A percentile compares a stretch with the other conserved stretches of the same genome.
phyloP scores from a whole-genome alignment of 2,888 invertebrate species.

The Stictocephala bisonia region DNA sequence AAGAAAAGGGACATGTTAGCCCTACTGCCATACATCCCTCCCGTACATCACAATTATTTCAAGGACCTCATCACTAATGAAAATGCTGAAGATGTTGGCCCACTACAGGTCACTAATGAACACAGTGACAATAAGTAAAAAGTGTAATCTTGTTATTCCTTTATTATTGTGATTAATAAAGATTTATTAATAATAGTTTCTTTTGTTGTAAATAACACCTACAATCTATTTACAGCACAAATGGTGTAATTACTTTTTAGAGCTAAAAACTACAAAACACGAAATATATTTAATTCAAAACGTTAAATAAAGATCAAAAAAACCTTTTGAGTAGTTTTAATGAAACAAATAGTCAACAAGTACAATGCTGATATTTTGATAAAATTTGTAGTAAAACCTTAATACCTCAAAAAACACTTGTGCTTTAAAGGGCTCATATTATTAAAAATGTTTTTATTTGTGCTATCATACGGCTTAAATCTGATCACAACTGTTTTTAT shows the following conservation, averaged over 20 bases:
- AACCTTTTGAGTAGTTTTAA: background rate
- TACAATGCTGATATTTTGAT: too few species aligned
- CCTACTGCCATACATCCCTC: constrained; percentile 30
- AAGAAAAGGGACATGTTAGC: constrained; percentile 33
- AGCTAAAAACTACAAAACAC: background rate
- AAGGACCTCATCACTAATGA: background rate
- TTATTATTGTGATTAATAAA: background rate
- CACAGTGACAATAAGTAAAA: background rate
- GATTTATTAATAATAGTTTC: background rate
- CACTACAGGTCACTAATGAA: background rate
- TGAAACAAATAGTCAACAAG: too few species aligned
- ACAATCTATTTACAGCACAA: background rate
- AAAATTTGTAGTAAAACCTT: too few species aligned
- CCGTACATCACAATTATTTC: constrained; percentile 18
- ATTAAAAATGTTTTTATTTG: too few species aligned
- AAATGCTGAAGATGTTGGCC: constrained; percentile 17
- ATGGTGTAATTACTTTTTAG: constrained; percentile 10
- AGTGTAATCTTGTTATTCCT: background rate
- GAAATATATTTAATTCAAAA: background rate
- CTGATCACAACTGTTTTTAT: too few species aligned
- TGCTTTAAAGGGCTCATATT: too few species aligned
- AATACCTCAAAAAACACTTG: too few species aligned
- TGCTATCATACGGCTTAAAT: too few species aligned
- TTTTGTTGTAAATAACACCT: background rate
- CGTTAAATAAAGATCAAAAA: background rate